Base-by-base conservation (phyloP, 1,140 invertebrate genomes). In the Fopius arisanus region DNA sequence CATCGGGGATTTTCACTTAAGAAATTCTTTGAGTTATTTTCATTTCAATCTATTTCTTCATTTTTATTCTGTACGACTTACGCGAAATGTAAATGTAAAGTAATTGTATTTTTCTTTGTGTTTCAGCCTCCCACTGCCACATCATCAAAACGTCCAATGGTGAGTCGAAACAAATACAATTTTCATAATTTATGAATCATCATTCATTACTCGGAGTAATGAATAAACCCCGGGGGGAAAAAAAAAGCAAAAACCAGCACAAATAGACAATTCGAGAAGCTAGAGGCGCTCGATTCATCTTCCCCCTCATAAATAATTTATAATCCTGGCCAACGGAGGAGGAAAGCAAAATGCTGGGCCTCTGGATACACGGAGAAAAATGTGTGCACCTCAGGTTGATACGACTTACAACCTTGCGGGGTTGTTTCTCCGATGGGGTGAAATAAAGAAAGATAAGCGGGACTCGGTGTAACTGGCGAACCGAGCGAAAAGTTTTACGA, bases 221-320 rank as follows among this genome's bases (percentile, higher is more conserved):
- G 43, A 48, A 48, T 48, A 5, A 29, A 72, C 66, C 54, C 21
- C 33, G 33, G 59, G 29, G 26, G 54, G n/a, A 14, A 26, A 16
- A 29, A 12, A 12, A 37, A 4, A 4, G 7, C 7, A 48, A 48
- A 48, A 16, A 48, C n/a, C n/a, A 19, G 16, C 3, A 43, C 7
- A 68, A 26, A 68, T 43, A 23, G 37, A 43, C 12, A 68, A 41
- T 37, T 26, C 19, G 54, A 28, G 29, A 63, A 21, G 62, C n/a
- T 23, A 12, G 51, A 31, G 43, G 48, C 43, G 68, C 41, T 72
- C 62, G 43, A 51, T 72, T 65, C 63, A 72, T 72, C 70, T 72
- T 65, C 37, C 40, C 51, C 37, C 63, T 7, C 6, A 72, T 72
- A 72, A 72, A 72, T 72, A 72, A 72, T 72, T 72, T 72, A 72